Evolutionary conservation across 2,888 invertebrate species (phyloP).

Genomic region (Mimumesa dahlbomi): DNA sequence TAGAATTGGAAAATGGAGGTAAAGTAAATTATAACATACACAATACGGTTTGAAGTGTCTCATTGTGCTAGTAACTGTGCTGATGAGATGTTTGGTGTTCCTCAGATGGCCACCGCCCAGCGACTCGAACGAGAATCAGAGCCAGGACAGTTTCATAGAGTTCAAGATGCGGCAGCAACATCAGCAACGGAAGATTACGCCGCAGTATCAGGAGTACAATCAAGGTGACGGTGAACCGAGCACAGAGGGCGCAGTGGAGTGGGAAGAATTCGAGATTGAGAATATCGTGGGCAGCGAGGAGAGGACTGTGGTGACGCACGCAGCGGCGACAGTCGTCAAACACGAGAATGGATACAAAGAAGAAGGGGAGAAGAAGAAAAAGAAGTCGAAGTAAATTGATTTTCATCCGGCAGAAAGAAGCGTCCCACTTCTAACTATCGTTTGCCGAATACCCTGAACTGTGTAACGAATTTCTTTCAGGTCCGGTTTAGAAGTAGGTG

Average conservation of each 20-base stretch:
- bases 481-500: constrained; percentile 89
- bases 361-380: constrained; percentile 77
- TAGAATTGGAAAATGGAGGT: constrained; percentile 95
- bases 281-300: constrained; percentile 75
- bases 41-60: too few species aligned
- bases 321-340: constrained; percentile 61
- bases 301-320: constrained; percentile 63
- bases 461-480: too few species aligned
- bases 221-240: constrained; percentile 74
- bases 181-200: constrained; percentile 86
- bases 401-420: not conserved
- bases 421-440: not conserved
- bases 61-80: too few species aligned
- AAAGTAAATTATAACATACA: constrained; percentile 5
- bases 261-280: constrained; percentile 93
- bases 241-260: constrained; percentile 84
- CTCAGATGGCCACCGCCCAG: constrained; percentile 92
- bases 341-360: constrained; percentile 76
- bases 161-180: constrained; percentile 93
- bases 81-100: too few species aligned
- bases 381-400: constrained; percentile 74
- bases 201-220: constrained; percentile 83
- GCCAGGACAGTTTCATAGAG: constrained; percentile 91
- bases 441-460: not conserved
- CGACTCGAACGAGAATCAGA: constrained; percentile 85